phyloP scores from a whole-genome alignment of 1,140 invertebrate species.

The Wiebesia pumilae region DNA sequence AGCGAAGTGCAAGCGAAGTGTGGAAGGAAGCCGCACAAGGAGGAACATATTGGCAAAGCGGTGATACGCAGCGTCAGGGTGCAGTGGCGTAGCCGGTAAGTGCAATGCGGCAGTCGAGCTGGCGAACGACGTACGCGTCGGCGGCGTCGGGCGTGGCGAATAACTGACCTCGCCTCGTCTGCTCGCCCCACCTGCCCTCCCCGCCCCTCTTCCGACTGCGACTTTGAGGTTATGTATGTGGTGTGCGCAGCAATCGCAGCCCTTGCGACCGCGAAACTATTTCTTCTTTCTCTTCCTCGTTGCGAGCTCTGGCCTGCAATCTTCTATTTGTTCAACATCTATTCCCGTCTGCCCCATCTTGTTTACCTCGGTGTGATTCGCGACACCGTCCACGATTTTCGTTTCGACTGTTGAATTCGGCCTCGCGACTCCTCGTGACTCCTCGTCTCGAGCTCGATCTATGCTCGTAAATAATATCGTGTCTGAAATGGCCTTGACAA shows the following conservation, averaged over 20 bases:
- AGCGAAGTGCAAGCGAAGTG: no score
- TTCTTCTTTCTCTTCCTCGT: no score
- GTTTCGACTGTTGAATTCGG: no score
- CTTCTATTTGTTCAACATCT: not conserved
- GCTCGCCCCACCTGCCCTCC: conserved; percentile 27
- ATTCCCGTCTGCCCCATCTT: not conserved
- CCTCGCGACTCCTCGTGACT: no score
- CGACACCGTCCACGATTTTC: no score
- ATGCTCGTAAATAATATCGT: no score
- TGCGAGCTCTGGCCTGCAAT: not conserved
- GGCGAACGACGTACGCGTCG: conserved; percentile 31
- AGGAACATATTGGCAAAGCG: conserved; percentile 32
- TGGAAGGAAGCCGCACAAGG: conserved; percentile 30
- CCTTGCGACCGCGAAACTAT: no score
- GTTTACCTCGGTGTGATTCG: not conserved
- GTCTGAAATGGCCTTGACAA: no score
- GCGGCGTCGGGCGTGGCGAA: conserved; percentile 68
- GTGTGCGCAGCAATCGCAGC: not conserved
- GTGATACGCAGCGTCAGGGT: not conserved
- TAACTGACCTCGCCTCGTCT: conserved; percentile 67
- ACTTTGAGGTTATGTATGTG: not conserved
- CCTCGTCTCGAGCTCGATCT: no score
- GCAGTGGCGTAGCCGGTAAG: not conserved
- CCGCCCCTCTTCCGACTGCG: not conserved
- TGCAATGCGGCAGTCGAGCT: conserved; percentile 23